These are phyloP conservation scores for Garra rufa DNA, from an alignment of 2,113 vertebrate genomes.

Conservation along the genomic window DNA sequence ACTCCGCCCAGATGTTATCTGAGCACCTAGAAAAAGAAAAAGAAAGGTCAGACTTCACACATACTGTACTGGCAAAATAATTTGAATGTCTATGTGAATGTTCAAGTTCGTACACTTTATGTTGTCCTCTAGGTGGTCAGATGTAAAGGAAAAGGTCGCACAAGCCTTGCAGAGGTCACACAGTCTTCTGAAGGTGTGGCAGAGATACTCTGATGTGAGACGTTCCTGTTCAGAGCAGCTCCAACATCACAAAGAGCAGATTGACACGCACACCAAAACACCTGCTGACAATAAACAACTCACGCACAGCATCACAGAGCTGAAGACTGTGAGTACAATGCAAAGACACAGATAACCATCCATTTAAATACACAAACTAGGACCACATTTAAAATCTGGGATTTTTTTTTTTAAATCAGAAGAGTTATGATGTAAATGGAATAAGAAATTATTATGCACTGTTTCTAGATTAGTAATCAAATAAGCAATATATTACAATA, in stretches of 20 bases:
- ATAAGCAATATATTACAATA: background rate
- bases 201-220: constrained; percentile 58
- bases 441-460: background rate
- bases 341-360: background rate
- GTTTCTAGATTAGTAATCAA: background rate
- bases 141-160: constrained; percentile 68
- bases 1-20: constrained; percentile 71
- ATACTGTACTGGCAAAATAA: background rate
- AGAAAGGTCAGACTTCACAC: constrained; percentile 69
- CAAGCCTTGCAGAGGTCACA: constrained; percentile 69
- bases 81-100: constrained; percentile 15
- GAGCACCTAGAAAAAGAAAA: constrained; percentile 68
- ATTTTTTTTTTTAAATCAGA: background rate
- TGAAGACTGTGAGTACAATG: constrained; percentile 73
- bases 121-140: constrained; percentile 79
- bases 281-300: constrained; percentile 53
- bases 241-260: constrained; percentile 68
- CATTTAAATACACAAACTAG: background rate
- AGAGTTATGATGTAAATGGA: background rate
- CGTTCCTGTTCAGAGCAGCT: constrained; percentile 67
- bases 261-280: constrained; percentile 60
- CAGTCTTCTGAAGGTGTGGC: constrained; percentile 76
- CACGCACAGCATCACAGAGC: constrained; percentile 66
- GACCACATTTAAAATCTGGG: background rate
- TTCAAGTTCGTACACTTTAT: constrained; percentile 21